Evolutionary conservation across 2,888 invertebrate genomes (phyloP).

Genomic region (Girardia tigrina): DNA sequence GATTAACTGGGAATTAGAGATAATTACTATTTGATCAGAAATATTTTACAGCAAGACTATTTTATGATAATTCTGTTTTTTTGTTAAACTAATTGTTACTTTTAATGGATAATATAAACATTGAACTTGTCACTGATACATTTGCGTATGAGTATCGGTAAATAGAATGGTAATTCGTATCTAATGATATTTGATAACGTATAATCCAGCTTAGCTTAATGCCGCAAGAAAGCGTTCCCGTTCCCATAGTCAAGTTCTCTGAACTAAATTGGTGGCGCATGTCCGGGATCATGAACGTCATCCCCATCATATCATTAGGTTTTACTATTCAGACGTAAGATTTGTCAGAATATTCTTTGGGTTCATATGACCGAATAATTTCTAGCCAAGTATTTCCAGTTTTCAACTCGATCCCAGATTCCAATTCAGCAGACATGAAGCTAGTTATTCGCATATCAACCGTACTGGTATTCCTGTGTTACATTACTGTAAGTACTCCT

Average conservation of each 20-base stretch:
- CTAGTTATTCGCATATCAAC: slow-evolving; percentile 72
- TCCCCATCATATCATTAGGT: background rate
- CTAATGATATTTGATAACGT: too few species aligned
- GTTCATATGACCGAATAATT: background rate
- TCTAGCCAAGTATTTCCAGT: slow-evolving; percentile 58
- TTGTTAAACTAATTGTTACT: too few species aligned
- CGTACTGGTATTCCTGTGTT: slow-evolving; percentile 74
- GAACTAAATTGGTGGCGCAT: background rate
- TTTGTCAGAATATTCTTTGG: too few species aligned
- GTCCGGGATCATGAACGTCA: background rate
- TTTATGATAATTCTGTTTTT: too few species aligned
- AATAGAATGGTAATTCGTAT: too few species aligned
- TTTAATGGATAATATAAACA: too few species aligned
- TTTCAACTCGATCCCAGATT: slow-evolving; percentile 73
- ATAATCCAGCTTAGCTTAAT: background rate
- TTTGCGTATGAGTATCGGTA: too few species aligned
- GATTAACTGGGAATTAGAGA: too few species aligned
- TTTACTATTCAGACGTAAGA: background rate
- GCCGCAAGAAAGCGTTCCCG: background rate
- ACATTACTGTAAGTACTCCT: slow-evolving; percentile 55
- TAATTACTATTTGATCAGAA: too few species aligned
- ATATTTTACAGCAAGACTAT: too few species aligned
- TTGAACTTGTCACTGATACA: too few species aligned
- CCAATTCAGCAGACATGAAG: slow-evolving; percentile 75
- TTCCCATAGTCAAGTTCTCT: background rate